A percentile compares a stretch with the other conserved stretches of the same genome.
These are phyloP conservation scores for Leptoclinus maculatus DNA, from an alignment of 2,797 vertebrate genomes.

Conservation along the genomic window DNA sequence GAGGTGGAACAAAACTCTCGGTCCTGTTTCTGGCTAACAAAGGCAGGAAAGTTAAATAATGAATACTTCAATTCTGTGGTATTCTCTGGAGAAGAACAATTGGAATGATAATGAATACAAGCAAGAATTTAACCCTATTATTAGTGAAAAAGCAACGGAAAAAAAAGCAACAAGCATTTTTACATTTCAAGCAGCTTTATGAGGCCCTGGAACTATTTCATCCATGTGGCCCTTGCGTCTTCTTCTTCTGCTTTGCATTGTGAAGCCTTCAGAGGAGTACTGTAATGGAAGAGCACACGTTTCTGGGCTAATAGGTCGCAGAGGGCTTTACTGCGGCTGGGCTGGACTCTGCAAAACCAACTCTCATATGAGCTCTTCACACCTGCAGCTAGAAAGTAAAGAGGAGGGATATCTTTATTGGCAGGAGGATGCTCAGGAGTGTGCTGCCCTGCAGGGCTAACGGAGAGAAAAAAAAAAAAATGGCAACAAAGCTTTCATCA, in stretches of 20 bases:
- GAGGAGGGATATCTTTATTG: slow-evolving; percentile 20
- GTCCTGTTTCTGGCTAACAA: slow-evolving; percentile 37
- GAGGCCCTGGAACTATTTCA: slow-evolving; percentile 30
- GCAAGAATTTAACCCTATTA: slow-evolving; percentile 17
- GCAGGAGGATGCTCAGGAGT: background rate
- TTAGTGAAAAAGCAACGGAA: background rate
- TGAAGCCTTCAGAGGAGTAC: slow-evolving; percentile 15
- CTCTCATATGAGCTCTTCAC: slow-evolving; percentile 14
- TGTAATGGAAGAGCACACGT: slow-evolving; percentile 35
- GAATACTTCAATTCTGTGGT: slow-evolving; percentile 20
- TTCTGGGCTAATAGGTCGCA: slow-evolving; percentile 66
- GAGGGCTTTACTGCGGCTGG: slow-evolving; percentile 37
- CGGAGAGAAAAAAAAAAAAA: slow-evolving; percentile 32
- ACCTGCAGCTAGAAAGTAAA: slow-evolving; percentile 38
- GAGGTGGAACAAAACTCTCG: slow-evolving; percentile 51
- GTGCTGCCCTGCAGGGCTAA: background rate
- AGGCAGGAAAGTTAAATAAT: slow-evolving; percentile 34
- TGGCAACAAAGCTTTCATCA: slow-evolving; percentile 57
- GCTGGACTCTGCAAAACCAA: slow-evolving; percentile 43
- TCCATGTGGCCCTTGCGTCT: slow-evolving; percentile 20
- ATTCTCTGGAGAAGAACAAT: slow-evolving; percentile 28
- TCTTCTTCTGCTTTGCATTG: slow-evolving; percentile 26
- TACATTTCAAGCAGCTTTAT: slow-evolving; percentile 29
- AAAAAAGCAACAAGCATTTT: background rate
- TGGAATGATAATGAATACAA: slow-evolving; percentile 33